Evolutionary conservation across 1,140 invertebrate species (phyloP), one percentile per base, ranked within the genome.

Genomic region (Lerema accius): DNA sequence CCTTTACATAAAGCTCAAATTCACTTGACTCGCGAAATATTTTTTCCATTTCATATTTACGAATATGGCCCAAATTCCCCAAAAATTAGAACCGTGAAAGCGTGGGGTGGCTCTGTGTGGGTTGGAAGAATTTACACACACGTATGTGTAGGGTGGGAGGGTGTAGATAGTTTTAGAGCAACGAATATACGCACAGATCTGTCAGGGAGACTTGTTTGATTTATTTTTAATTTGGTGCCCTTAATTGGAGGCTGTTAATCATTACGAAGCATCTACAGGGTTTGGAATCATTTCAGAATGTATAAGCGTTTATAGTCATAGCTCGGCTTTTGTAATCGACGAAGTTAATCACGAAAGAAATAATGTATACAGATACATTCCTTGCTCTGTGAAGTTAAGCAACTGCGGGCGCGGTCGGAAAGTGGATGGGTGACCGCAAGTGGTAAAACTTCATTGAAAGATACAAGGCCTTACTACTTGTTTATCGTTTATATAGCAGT

Each of bases 1-100:
- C 2, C 4, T 9, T 0, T 26, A 0, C 0, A 53, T 76, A 89
- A 63, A 67, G 78, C 67, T 19, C 39, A 82, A 75, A 87, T 56
- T 82, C 13, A 16, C 9, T 45, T 45, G 64, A 53, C 42, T 61
- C 77, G 81, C 82, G 80, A 86, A 90, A 89, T 89, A 90, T 90
- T 90, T 90, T 90, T 90, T 90, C 88, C 88, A 90, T 90, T 90
- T 90, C 87, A 90, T 90, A 90, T 90, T 89, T 90, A 90, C 87
- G 87, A 90, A 90, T 89, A 90, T 90, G 87, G 80, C 87, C 86
- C 86, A 89, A 90, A 90, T 90, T 90, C 88, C 86, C 88, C 80
- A 90, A 90, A 90, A 90, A 90, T 89, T 90, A 90, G 88, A 90
- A 90, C 88, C 86, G 88, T 90, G 88, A 90, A 90, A 84, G 87